Conservation (phyloP, 2,113 vertebrate species). For the Mesembrinibis cayennensis region DNA sequence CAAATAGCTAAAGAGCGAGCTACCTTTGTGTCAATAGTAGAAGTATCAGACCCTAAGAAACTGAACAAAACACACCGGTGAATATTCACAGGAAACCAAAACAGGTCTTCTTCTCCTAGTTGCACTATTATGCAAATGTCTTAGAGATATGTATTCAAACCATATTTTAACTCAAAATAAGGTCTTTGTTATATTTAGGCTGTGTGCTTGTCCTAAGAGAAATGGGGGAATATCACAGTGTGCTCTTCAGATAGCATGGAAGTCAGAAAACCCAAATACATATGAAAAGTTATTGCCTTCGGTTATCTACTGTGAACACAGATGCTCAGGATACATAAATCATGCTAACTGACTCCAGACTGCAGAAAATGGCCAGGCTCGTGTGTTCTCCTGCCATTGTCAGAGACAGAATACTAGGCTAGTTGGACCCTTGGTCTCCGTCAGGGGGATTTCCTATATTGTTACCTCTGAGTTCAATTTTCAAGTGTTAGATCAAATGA, state of each 20-base stretch:
- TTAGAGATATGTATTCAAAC: background rate
- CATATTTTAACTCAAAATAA: background rate
- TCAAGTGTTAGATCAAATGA: background rate
- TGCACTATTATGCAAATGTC: background rate
- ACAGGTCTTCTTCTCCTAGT: background rate
- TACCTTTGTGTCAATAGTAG: background rate
- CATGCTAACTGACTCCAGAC: background rate
- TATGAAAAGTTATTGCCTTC: background rate
- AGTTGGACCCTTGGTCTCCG: background rate
- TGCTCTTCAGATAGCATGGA: background rate
- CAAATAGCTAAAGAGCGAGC: background rate
- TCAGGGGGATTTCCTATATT: background rate
- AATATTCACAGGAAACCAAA: background rate
- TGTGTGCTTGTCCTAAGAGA: background rate
- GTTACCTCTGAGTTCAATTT: background rate
- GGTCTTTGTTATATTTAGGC: background rate
- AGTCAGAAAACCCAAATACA: background rate
- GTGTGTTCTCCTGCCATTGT: background rate
- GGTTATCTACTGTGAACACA: slow-evolving; percentile 7
- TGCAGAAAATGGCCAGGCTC: background rate
- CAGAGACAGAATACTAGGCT: background rate
- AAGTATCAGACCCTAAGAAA: background rate
- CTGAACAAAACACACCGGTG: background rate
- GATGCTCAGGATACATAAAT: slow-evolving; percentile 12
- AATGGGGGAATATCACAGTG: background rate